phyloP scores from a whole-genome alignment of 2,113 vertebrate species.

The Dipodomys spectabilis region DNA sequence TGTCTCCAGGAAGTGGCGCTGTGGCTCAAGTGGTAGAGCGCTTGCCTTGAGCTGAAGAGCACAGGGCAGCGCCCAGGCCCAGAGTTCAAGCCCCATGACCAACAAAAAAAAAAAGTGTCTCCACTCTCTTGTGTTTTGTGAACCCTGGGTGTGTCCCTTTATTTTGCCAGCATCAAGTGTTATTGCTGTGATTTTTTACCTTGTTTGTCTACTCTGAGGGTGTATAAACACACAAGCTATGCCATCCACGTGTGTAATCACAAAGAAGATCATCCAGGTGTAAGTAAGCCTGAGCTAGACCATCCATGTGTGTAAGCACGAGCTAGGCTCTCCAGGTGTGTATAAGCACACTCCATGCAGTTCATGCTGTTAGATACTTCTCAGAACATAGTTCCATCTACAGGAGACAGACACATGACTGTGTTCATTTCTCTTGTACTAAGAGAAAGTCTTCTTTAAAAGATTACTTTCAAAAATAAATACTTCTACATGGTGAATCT shows the following conservation, averaged over 20 bases:
- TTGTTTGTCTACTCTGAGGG: not conserved
- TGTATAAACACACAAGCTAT: no score
- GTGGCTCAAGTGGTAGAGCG: no score
- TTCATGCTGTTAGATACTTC: not conserved
- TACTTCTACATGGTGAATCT: not conserved
- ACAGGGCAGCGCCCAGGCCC: no score
- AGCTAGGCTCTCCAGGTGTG: no score
- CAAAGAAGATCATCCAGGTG: no score
- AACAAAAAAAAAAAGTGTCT: not conserved
- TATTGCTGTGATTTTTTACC: not conserved
- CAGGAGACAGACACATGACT: not conserved
- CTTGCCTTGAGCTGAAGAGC: no score
- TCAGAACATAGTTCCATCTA: not conserved
- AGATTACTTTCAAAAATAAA: not conserved
- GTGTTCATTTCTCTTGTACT: not conserved
- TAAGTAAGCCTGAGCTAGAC: not conserved
- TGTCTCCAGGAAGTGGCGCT: not conserved
- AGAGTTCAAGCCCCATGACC: not conserved
- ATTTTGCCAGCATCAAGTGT: not conserved
- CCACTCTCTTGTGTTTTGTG: not conserved
- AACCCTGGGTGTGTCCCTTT: not conserved
- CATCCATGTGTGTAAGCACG: no score
- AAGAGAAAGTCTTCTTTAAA: not conserved
- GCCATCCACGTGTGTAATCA: no score
- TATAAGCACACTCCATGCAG: no score